Evolutionary conservation across 2,888 invertebrate genomes (phyloP).

Genomic region (Junonia oenone): DNA sequence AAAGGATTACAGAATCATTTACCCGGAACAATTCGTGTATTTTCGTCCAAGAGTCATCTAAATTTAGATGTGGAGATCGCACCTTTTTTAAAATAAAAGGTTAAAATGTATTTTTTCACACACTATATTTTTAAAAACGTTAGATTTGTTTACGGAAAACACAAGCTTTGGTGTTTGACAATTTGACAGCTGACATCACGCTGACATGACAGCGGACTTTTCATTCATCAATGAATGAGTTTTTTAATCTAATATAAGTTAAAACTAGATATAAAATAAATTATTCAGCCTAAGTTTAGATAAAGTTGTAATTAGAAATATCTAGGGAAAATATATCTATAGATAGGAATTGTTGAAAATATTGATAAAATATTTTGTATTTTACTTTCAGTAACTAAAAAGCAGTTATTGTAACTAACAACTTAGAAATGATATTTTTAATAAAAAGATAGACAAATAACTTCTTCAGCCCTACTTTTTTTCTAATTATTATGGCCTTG

Average conservation of each 20-base stretch:
- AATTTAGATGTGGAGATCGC: conserved; percentile 20
- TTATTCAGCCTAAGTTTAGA: neutral
- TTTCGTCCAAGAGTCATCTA: conserved; percentile 75
- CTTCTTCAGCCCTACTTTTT: too few relatives aligned
- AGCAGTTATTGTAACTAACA: too few relatives aligned
- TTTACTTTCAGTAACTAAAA: too few relatives aligned
- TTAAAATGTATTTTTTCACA: conserved; percentile 10
- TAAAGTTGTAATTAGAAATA: too few relatives aligned
- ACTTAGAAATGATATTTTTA: too few relatives aligned
- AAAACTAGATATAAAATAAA: neutral
- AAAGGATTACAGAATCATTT: conserved; percentile 59
- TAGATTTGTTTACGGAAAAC: conserved; percentile 21
- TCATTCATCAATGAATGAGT: neutral
- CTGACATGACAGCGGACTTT: conserved; percentile 5
- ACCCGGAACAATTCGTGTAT: conserved; percentile 76
- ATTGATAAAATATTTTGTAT: too few relatives aligned
- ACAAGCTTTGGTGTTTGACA: conserved; percentile 17
- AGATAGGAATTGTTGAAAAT: too few relatives aligned
- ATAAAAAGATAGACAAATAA: too few relatives aligned
- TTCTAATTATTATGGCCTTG: too few relatives aligned
- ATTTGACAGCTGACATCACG: conserved; percentile 6
- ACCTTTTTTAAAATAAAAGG: conserved; percentile 6
- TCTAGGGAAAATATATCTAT: too few relatives aligned
- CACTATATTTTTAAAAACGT: conserved; percentile 13
- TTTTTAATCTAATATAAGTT: neutral